Evolutionary conservation across 2,113 vertebrate genomes (phyloP), one percentile per base, ranked within the genome.

Genomic region (Sarotherodon lohbergeri): DNA sequence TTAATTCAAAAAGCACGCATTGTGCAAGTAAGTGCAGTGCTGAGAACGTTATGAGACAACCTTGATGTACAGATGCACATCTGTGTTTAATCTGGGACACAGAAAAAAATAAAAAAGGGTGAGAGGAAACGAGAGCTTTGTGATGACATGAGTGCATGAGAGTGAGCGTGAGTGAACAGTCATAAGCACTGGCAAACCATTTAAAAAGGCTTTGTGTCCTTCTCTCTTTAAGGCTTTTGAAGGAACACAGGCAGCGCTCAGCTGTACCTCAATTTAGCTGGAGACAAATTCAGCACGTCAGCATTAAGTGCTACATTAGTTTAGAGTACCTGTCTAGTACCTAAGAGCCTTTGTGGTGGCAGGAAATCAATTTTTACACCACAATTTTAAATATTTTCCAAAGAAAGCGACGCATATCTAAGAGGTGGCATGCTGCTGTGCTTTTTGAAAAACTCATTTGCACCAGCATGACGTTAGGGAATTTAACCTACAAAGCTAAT

Each of bases 1-100:
- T 86, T n/a, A 13, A 71, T 36, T 63, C 32, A 84, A 79, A 84
- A 88, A 76, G 71, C 61, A 90, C 39, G 5, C 83, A 39, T 88
- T 93, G 90, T 94, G 91, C 91, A 92, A 89, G 85, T 92, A 82
- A 93, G 91, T 94, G 93, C 91, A 89, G 86, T 79, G 68, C 81
- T 39, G 71, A 80, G 52, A 85, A 81, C 17, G 10, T 27, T 7
- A 10, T 19, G 48, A 87, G 39, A 83, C 43, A 43, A 22, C 52
- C 66, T 82, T 32, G 19, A 87, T 57, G n/a, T 43, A 83, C 29
- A 80, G 29, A 32, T 39, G 7, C 7, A 39, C 48, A 32, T 78
- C 43, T 78, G 46, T 41, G 27, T 48, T 34, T 41, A 22, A n/a
- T 9, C 9, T 22, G 34, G 34, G 5, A 11, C 13, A 29, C 8